Evolutionary conservation across 92 coral and sea anemone species (phyloP).

Genomic region (Actinernus sp.): DNA sequence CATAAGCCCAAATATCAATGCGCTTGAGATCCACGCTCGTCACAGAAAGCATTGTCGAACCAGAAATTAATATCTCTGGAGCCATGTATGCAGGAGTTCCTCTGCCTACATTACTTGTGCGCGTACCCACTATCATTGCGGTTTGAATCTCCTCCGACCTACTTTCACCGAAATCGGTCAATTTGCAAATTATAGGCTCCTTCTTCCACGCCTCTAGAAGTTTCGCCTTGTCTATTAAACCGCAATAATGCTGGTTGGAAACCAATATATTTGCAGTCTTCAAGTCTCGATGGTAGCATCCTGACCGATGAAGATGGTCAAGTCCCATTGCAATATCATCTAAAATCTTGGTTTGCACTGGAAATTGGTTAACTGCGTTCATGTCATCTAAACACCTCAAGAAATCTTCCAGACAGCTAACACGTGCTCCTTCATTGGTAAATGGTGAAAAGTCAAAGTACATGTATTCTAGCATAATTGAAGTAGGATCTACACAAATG

Average conservation of each 20-base stretch:
- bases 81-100: constrained; percentile 64
- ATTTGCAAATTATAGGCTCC: constrained; percentile 43
- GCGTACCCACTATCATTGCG: constrained; percentile 5
- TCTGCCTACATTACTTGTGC: constrained; percentile 18
- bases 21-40: constrained; percentile 15
- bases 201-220: constrained; percentile 1
- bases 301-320: constrained; percentile 19
- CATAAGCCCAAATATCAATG: constrained; percentile 56
- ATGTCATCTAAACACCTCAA: constrained; percentile 10
- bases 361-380: constrained; percentile 17
- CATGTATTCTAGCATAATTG: constrained; percentile 38
- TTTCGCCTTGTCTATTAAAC: constrained; percentile 14
- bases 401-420: constrained; percentile 47
- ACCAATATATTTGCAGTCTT: constrained; percentile 37
- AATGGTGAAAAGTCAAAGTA: constrained; percentile 29
- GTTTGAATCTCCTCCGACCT: constrained; percentile 42
- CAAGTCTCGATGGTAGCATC: constrained; percentile 32
- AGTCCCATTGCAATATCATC: constrained; percentile 28
- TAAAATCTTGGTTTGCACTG: constrained; percentile 26
- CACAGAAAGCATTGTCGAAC: not conserved
- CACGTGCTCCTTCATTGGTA: constrained; percentile 15
- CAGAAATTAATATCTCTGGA: constrained; percentile 30
- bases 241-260: constrained; percentile 41
- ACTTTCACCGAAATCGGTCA: constrained; percentile 56
- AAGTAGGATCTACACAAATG: constrained; percentile 15